phyloP scores from a whole-genome alignment of 2,113 vertebrate genomes.

The Willisornis vidua region DNA sequence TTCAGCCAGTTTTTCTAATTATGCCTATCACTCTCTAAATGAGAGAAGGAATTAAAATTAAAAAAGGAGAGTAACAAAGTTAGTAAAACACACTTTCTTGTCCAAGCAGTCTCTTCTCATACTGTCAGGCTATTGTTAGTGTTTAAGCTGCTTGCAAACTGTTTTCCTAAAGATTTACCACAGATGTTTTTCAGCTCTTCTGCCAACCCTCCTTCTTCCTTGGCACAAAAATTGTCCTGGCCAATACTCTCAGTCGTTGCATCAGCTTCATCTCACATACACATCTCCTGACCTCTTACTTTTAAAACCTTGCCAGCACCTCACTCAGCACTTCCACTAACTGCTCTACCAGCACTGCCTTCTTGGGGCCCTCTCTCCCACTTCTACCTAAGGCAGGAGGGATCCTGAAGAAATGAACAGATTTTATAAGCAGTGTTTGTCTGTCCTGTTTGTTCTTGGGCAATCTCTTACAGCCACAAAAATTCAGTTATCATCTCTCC shows the following conservation, averaged over 20 bases:
- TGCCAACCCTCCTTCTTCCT: neutral
- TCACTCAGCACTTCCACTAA: neutral
- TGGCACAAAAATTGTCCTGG: neutral
- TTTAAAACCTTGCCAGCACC: neutral
- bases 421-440: neutral
- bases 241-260: neutral
- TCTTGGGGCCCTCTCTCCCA: neutral
- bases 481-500: neutral
- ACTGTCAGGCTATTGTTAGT: neutral
- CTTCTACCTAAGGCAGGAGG: neutral
- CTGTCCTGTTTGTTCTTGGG: neutral
- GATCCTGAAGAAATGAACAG: neutral
- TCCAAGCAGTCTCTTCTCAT: neutral
- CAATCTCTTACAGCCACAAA: neutral
- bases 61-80: neutral
- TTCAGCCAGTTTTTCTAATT: neutral
- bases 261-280: neutral
- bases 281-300: neutral
- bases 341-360: rapidly evolving
- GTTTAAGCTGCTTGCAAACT: neutral
- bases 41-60: neutral
- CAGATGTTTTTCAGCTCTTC: neutral
- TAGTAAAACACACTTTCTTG: neutral
- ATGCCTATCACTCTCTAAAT: neutral
- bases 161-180: neutral